phyloP scores from a whole-genome alignment of 2,888 invertebrate genomes.

The Sesia bembeciformis region DNA sequence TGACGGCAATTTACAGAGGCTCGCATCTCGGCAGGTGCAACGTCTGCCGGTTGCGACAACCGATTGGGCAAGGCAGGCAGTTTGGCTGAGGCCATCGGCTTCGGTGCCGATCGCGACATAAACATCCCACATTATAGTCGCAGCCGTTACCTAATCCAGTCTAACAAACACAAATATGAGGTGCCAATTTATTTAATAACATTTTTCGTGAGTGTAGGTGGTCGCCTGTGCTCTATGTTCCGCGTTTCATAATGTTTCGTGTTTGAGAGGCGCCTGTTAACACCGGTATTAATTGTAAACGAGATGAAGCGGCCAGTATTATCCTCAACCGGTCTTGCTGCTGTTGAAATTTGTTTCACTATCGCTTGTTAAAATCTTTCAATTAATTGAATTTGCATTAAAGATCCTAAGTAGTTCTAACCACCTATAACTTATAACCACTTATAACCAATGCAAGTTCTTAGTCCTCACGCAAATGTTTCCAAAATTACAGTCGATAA shows the following conservation, averaged over 20 bases:
- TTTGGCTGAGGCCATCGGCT: conserved; percentile 57
- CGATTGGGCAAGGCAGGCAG: conserved; percentile 50
- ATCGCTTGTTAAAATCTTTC: conserved; percentile 13
- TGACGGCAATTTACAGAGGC: conserved; percentile 49
- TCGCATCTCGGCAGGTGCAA: conserved; percentile 64
- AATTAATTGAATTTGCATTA: no score
- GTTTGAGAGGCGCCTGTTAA: no score
- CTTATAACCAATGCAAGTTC: no score
- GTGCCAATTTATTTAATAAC: no score
- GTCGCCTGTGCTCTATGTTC: no score
- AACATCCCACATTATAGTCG: conserved; percentile 59
- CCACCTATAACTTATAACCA: no score
- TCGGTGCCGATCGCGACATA: conserved; percentile 51
- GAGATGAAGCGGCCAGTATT: conserved; percentile 21
- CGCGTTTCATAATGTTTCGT: no score
- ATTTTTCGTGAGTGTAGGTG: no score
- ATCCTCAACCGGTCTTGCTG: conserved; percentile 33
- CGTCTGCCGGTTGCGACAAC: conserved; percentile 64
- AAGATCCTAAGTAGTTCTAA: no score
- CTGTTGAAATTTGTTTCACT: conserved; percentile 41
- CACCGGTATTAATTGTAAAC: conserved; percentile 11
- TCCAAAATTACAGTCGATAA: no score
- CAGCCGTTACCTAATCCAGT: conserved; percentile 47
- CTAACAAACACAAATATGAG: conserved; percentile 50
- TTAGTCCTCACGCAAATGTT: no score